Base-by-base conservation (phyloP, 2,113 vertebrate genomes). In the Coreoperca whiteheadi region DNA sequence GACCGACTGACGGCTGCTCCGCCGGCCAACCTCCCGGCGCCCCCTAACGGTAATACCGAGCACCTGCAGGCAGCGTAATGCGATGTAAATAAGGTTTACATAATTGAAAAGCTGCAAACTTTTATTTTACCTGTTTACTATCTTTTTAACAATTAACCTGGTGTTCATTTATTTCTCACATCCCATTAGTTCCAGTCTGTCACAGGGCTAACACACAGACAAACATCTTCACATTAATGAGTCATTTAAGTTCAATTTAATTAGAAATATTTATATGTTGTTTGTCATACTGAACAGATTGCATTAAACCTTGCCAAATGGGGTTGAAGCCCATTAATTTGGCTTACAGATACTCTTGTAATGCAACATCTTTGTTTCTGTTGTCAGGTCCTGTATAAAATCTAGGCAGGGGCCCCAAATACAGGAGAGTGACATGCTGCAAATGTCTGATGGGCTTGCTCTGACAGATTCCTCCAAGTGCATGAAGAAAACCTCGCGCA, bases 111-210 rank as follows among this genome's bases (percentile, higher is more conserved):
- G 21, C 8, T 28, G 23, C n/a, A 43, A n/a, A 34, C 14, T 37
- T 20, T 75, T 61, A 2, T 28, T 30, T 39, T 23, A 65, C 4
- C 12, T 20, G 28, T 8, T 16, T 51, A 11, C 34, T 0, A 4
- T 10, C 0, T 54, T 32, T 51, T 54, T 71, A 16, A 6, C 32
- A 23, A 30, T 73, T 1, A 59, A 57, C 53, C 70, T 60, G 39
- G 71, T 46, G 39, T 16, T 72, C 53, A 43, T 56, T 28, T 73
- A 59, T 59, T 72, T 16, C 72, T 20, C 28, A 32, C 41, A 50
- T 50, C 8, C 28, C 39, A 48, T 34, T 48, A 16, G 56, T 43
- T 25, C 37, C 54, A 21, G 37, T 43, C 23, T 18, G 6, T 23
- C 4, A 16, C 56, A 28, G 20, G 9, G n/a, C 41, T 28, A 43